Conservation (phyloP, 1,140 invertebrate species). For the Bombus superbus region DNA sequence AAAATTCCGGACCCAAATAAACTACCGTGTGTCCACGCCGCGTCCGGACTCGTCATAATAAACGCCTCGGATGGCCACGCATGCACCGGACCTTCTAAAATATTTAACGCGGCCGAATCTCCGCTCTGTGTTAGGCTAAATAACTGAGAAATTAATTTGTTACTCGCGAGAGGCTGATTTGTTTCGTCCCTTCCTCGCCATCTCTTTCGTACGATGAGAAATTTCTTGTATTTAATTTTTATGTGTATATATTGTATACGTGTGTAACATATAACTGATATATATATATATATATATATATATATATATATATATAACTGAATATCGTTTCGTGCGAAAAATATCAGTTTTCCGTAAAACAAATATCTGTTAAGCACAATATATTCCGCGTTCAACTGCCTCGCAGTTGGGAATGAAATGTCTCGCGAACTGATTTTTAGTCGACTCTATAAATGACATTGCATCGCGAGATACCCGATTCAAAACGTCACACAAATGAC, state of each 20-base stretch:
- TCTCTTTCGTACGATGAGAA: no score
- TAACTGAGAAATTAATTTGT: not conserved
- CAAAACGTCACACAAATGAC: not conserved
- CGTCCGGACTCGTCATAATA: conserved; percentile 67
- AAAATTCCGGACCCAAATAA: conserved; percentile 73
- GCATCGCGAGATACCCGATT: not conserved
- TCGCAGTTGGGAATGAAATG: not conserved
- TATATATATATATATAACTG: no score
- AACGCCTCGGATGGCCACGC: conserved; percentile 27
- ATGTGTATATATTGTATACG: no score
- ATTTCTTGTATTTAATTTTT: no score
- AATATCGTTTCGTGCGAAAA: no score
- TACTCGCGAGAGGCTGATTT: not conserved
- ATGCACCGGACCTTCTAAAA: not conserved
- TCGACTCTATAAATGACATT: not conserved
- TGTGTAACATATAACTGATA: no score
- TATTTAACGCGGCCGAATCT: not conserved
- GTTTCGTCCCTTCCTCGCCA: not conserved
- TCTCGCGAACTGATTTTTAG: not conserved
- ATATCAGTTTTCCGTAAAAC: no score
- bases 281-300: no score
- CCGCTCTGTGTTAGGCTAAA: not conserved
- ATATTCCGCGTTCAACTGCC: no score
- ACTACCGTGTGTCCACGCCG: conserved; percentile 73
- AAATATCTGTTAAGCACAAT: no score